phyloP scores from a whole-genome alignment of 2,113 vertebrate genomes.

The Corythaixoides concolor region DNA sequence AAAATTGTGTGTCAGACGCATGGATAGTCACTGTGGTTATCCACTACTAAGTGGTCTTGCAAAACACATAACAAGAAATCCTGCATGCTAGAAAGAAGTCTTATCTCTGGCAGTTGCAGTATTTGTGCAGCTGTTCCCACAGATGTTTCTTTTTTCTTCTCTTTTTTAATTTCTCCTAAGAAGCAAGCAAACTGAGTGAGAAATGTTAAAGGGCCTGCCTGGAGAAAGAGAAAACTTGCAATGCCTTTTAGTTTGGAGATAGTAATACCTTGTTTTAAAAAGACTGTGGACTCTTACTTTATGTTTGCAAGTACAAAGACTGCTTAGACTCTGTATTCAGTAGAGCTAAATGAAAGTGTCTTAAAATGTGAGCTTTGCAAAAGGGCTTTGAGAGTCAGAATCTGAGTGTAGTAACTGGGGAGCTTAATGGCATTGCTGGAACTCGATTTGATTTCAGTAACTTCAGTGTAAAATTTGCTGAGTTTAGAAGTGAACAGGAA shows the following conservation, averaged over 20 bases:
- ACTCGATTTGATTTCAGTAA: background rate
- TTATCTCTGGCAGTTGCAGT: background rate
- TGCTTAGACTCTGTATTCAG: background rate
- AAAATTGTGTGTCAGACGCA: background rate
- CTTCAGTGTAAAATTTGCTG: background rate
- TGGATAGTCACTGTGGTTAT: background rate
- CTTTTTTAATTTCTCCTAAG: background rate
- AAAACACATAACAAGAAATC: background rate
- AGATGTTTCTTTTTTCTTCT: background rate
- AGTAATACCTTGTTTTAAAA: background rate
- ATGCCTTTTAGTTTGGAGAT: background rate
- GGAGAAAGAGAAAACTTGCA: background rate
- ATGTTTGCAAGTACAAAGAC: background rate
- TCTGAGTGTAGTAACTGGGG: background rate
- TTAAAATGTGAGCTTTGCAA: background rate
- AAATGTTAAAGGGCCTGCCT: background rate
- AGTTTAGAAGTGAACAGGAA: background rate
- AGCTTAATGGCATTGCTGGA: background rate
- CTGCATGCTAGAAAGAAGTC: conserved; percentile 15
- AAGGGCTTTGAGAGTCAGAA: background rate
- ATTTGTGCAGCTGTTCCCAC: conserved; percentile 60
- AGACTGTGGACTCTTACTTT: background rate
- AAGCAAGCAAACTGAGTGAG: background rate
- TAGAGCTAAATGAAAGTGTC: background rate
- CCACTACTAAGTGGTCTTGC: background rate